phyloP scores from a whole-genome alignment of 2,113 vertebrate genomes.

The Tachuris rubrigastra region DNA sequence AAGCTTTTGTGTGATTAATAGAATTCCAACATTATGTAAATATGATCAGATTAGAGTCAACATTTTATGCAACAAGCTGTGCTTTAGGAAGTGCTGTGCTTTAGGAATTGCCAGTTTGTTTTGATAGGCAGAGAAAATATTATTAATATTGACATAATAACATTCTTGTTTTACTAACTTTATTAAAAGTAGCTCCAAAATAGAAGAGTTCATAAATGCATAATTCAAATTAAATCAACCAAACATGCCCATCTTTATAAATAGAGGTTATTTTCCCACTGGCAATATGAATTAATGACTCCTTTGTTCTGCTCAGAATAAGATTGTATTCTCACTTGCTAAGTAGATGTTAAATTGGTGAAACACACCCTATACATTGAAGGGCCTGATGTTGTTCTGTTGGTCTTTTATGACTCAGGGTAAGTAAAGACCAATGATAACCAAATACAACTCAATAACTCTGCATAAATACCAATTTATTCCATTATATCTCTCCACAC shows the following conservation, averaged over 20 bases:
- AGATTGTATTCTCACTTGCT: not conserved
- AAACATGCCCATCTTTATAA: not conserved
- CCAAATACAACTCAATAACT: not conserved
- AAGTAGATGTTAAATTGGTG: not conserved
- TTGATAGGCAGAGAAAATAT: not conserved
- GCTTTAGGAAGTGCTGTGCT: not conserved
- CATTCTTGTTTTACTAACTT: not conserved
- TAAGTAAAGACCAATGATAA: not conserved
- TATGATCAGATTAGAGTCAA: not conserved
- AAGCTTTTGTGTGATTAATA: not conserved
- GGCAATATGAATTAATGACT: not conserved
- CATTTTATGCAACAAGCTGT: not conserved
- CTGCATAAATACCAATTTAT: not conserved
- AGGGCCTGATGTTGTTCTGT: not conserved
- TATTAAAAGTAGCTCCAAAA: not conserved
- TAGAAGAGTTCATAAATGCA: not conserved
- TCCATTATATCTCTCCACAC: not conserved
- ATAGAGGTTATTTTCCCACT: not conserved
- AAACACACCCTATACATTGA: not conserved
- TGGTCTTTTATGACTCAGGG: not conserved
- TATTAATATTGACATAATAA: not conserved
- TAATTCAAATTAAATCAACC: not conserved
- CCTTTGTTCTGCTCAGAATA: not conserved
- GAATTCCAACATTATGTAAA: not conserved
- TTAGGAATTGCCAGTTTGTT: not conserved